These are phyloP conservation scores for Salarias fasciatus DNA, from an alignment of 2,797 vertebrate genomes.

Conservation along the genomic window DNA sequence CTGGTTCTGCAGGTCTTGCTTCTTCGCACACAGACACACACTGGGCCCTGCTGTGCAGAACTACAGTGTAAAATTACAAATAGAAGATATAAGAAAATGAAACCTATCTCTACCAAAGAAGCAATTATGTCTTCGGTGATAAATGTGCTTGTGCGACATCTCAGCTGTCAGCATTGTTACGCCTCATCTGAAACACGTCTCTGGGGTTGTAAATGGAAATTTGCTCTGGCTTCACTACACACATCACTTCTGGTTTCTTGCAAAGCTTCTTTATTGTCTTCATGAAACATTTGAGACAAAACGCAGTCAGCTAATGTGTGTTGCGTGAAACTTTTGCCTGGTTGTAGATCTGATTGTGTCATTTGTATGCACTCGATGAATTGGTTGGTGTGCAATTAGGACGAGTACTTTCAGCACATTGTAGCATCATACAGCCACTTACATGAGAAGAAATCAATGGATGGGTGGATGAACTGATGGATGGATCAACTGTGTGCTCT, in stretches of 20 bases:
- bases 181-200: conserved; percentile 57
- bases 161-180: conserved; percentile 63
- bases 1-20: conserved; percentile 18
- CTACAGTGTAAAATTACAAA: conserved; percentile 15
- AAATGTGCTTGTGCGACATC: conserved; percentile 57
- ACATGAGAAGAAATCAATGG: neutral
- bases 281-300: conserved; percentile 34
- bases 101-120: conserved; percentile 46
- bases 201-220: conserved; percentile 52
- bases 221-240: conserved; percentile 48
- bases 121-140: conserved; percentile 60
- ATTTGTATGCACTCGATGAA: conserved; percentile 16
- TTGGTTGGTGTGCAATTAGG: conserved; percentile 29
- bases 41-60: conserved; percentile 1
- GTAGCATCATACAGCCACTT: neutral
- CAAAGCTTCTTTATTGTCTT: conserved; percentile 41
- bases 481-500: too few relatives aligned
- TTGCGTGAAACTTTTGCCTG: conserved; percentile 17
- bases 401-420: conserved; percentile 6
- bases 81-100: conserved; percentile 34
- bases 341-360: conserved; percentile 31
- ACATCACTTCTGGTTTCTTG: conserved; percentile 39
- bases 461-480: neutral
- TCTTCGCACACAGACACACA: neutral
- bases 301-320: conserved; percentile 34